Conservation (phyloP, 2,888 invertebrate genomes). For the Scelioninae gen. 1 region DNA sequence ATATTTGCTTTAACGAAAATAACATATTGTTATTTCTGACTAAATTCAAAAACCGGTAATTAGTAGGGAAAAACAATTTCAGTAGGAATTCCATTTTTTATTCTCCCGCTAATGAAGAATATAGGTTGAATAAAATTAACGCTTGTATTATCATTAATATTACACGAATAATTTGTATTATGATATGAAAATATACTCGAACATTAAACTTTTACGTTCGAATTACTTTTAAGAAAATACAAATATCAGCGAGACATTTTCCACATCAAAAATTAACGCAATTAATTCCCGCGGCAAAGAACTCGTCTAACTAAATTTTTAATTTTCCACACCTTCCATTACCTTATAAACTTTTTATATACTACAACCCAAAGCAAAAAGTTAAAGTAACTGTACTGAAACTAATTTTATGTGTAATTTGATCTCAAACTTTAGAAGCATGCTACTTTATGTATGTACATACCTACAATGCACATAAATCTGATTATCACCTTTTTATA, state of each 20-base stretch:
- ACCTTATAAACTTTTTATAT: constrained; percentile 4
- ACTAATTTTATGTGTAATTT: constrained; percentile 7
- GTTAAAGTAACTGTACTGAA: not conserved
- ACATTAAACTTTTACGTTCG: not conserved
- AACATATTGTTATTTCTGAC: too few species aligned
- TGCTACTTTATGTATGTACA: not conserved
- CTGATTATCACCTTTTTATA: not conserved
- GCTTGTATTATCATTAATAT: too few species aligned
- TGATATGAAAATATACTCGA: too few species aligned
- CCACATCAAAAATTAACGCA: not conserved
- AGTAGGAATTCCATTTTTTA: too few species aligned
- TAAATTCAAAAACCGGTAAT: too few species aligned
- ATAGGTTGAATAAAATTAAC: too few species aligned
- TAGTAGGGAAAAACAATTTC: too few species aligned
- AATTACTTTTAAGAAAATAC: not conserved
- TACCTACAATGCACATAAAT: not conserved
- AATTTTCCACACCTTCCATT: not conserved
- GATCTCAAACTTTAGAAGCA: not conserved
- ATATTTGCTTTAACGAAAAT: too few species aligned
- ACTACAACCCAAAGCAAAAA: not conserved
- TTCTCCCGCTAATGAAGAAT: too few species aligned
- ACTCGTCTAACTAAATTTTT: not conserved
- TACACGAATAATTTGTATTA: not conserved
- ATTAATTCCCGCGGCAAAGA: not conserved
- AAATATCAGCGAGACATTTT: not conserved